These are phyloP conservation scores for Coelogynopora nodosa DNA, from an alignment of 2,888 invertebrate genomes.

Conservation along the genomic window DNA sequence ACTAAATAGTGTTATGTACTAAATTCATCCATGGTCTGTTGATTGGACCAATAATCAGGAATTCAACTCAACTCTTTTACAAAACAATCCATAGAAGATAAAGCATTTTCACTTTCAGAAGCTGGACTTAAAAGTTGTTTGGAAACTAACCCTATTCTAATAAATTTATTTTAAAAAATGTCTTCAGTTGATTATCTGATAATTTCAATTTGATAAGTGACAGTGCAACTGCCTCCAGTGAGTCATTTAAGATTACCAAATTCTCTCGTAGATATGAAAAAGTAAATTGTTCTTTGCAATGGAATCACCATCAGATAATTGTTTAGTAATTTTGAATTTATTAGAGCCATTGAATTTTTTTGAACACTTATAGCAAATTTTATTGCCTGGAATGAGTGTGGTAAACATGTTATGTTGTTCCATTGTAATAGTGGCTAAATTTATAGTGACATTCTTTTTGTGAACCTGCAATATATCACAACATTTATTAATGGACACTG, in stretches of 20 bases:
- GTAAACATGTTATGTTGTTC: not conserved
- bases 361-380: conserved; percentile 22
- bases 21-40: conserved; percentile 20
- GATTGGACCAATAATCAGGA: not conserved
- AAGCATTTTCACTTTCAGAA: not conserved
- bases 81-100: conserved; percentile 21
- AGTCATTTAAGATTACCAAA: not conserved
- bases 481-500: not conserved
- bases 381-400: conserved; percentile 1
- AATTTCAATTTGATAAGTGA: conserved; percentile 17
- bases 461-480: not conserved
- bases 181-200: conserved; percentile 14
- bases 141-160: not conserved
- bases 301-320: not conserved
- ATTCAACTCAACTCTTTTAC: not conserved
- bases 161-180: not conserved
- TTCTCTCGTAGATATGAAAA: not conserved
- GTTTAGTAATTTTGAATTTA: no score
- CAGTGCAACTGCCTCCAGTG: conserved; percentile 6
- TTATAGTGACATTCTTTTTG: conserved; percentile 25
- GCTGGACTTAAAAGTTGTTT: not conserved
- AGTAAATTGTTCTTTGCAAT: not conserved
- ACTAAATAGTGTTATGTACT: not conserved
- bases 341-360: not conserved
- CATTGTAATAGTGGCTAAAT: not conserved